Evolutionary conservation across 2,797 vertebrate species (phyloP).

Genomic region (Chelon labrosus): DNA sequence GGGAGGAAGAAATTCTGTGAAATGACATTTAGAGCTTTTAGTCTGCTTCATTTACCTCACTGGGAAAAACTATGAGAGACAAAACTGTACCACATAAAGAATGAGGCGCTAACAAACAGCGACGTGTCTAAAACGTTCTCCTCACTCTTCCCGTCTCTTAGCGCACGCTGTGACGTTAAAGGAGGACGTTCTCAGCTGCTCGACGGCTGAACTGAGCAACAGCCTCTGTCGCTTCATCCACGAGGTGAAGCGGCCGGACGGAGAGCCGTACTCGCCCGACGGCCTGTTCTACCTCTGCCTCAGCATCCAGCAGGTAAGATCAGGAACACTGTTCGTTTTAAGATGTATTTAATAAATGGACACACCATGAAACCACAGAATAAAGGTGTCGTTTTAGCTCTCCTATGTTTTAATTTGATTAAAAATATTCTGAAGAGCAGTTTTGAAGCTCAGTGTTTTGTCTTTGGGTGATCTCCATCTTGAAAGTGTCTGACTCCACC

Average conservation of each 20-base stretch:
- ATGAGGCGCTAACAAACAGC: no score
- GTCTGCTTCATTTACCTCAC: no score
- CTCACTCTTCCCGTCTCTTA: background rate
- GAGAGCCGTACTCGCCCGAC: slow-evolving; percentile 89
- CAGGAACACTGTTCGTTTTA: rapidly evolving
- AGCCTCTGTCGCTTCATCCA: slow-evolving; percentile 91
- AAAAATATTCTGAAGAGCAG: no score
- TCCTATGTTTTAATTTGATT: no score
- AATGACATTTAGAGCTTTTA: no score
- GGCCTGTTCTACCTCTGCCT: slow-evolving; percentile 96
- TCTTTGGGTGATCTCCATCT: no score
- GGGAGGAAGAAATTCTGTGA: no score
- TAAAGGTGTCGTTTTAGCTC: no score
- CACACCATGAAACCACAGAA: background rate
- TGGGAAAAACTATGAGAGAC: no score
- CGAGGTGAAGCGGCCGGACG: slow-evolving; percentile 89
- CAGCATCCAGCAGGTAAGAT: slow-evolving; percentile 93
- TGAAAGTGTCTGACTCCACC: no score
- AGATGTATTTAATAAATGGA: background rate
- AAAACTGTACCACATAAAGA: no score
- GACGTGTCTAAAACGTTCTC: background rate
- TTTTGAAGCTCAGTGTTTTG: no score
- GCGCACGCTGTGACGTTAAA: slow-evolving; percentile 69
- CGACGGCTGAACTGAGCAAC: slow-evolving; percentile 91
- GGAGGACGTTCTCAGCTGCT: slow-evolving; percentile 91